Percentiles rank a stretch among this genome's conserved stretches.
Evolutionary conservation across 2,797 vertebrate species (phyloP).

Genomic region (Cyclura pinguis): DNA sequence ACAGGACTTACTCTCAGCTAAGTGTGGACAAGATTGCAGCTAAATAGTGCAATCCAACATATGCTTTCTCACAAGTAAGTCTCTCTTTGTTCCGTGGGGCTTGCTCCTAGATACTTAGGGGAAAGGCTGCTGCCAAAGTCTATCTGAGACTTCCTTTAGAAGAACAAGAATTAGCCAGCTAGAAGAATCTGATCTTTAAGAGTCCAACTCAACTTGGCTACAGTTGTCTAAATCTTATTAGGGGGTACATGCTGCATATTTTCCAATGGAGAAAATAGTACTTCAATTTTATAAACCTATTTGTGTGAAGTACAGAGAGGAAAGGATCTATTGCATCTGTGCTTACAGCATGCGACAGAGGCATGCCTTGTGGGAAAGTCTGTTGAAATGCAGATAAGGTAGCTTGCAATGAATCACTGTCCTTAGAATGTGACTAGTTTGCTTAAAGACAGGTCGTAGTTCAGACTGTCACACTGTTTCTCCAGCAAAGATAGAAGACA

Average conservation of each 20-base stretch:
- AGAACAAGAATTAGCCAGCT: slow-evolving; percentile 60
- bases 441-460: slow-evolving; percentile 69
- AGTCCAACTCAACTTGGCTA: slow-evolving; percentile 64
- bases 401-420: slow-evolving; percentile 66
- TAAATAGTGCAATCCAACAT: neutral
- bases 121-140: slow-evolving; percentile 31
- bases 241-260: slow-evolving; percentile 62
- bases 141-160: slow-evolving; percentile 48
- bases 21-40: neutral
- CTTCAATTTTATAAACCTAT: slow-evolving; percentile 69
- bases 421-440: slow-evolving; percentile 58
- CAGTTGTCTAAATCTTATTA: slow-evolving; percentile 79
- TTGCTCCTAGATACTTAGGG: neutral
- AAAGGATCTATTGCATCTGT: slow-evolving; percentile 56
- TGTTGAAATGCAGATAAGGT: slow-evolving; percentile 67
- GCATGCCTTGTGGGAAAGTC: slow-evolving; percentile 50
- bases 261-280: slow-evolving; percentile 68
- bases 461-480: slow-evolving; percentile 52
- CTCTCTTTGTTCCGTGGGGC: too few species aligned
- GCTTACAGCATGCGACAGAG: slow-evolving; percentile 57
- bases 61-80: neutral
- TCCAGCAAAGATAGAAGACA: slow-evolving; percentile 42
- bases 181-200: slow-evolving; percentile 53
- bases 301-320: slow-evolving; percentile 28
- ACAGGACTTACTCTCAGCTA: neutral